Conservation (phyloP, 2,113 vertebrate species). For the Phalacrocorax aristotelis region DNA sequence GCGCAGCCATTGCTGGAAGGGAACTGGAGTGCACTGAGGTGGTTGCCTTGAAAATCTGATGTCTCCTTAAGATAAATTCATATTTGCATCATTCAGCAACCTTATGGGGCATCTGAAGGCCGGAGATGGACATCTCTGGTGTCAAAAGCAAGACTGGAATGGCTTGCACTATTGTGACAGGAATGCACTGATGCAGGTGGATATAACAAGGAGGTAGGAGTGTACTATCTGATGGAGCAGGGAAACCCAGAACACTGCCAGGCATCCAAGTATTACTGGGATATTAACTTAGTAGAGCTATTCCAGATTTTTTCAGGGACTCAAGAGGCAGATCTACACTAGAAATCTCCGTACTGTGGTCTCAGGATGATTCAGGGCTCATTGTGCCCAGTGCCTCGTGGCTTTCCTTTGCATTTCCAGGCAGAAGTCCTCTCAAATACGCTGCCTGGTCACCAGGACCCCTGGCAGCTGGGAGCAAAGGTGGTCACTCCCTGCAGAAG, state of each 20-base stretch:
- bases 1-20: background rate
- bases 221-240: background rate
- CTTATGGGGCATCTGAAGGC: background rate
- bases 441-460: background rate
- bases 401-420: background rate
- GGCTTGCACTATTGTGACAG: background rate
- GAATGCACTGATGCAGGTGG: background rate
- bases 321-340: background rate
- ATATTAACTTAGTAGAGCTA: background rate
- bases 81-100: background rate
- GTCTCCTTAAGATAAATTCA: background rate
- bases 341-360: background rate
- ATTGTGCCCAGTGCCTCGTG: background rate
- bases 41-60: background rate
- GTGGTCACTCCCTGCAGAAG: background rate
- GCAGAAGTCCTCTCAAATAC: background rate
- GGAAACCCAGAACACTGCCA: background rate
- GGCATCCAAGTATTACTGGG: background rate
- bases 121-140: background rate
- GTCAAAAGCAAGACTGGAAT: background rate
- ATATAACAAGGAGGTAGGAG: background rate
- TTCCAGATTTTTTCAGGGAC: background rate
- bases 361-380: background rate
- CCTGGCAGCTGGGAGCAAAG: background rate
- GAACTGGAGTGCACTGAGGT: background rate